Percentiles rank a stretch among this genome's conserved stretches.
These are phyloP conservation scores for Albula goreensis DNA, from an alignment of 2,113 vertebrate species.

Conservation along the genomic window DNA sequence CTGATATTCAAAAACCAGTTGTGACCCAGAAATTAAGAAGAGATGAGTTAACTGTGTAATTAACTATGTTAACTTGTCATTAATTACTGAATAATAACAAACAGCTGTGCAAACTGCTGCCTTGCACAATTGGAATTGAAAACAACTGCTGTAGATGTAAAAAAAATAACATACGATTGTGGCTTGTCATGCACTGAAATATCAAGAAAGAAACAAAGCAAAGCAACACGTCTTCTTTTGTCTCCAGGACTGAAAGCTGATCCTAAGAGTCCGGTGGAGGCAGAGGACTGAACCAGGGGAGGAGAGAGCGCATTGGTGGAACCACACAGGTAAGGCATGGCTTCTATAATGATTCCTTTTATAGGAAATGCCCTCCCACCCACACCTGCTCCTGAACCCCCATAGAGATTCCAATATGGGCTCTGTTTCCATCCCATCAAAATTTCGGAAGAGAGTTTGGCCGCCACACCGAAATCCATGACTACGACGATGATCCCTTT, in stretches of 20 bases:
- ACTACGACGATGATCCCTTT: background rate
- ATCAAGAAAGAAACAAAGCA: no score
- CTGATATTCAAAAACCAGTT: no score
- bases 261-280: background rate
- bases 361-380: background rate
- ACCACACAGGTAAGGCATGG: constrained; percentile 16
- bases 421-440: background rate
- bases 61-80: no score
- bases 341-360: background rate
- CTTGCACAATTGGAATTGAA: no score
- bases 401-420: background rate
- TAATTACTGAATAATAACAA: no score
- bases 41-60: no score
- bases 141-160: no score
- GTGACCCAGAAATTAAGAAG: no score
- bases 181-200: no score
- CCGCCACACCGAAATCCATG: background rate
- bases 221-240: background rate
- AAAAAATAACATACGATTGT: no score
- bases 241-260: constrained; percentile 13
- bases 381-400: background rate
- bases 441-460: background rate
- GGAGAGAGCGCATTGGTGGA: background rate
- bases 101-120: no score
- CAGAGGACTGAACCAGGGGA: background rate